Percentiles rank a stretch among this genome's conserved stretches.
These are phyloP conservation scores for Malthinus flaveolus DNA, from an alignment of 2,888 invertebrate genomes.

Conservation along the genomic window DNA sequence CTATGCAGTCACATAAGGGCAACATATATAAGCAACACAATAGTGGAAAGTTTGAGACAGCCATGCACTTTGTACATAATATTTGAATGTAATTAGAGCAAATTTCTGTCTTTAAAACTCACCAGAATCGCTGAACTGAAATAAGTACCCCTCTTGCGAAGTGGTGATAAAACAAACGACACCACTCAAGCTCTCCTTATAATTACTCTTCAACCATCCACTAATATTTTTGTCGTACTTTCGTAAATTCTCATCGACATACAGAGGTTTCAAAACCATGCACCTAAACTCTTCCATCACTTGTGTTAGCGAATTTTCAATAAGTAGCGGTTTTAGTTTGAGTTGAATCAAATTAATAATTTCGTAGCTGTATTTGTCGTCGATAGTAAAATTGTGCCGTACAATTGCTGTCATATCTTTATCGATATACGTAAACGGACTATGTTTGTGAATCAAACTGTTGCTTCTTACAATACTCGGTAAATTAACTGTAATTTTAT, in stretches of 20 bases:
- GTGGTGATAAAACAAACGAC: constrained; percentile 67
- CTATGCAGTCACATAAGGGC: too few relatives aligned
- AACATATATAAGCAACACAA: too few relatives aligned
- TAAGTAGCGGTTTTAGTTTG: constrained; percentile 53
- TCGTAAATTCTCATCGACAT: constrained; percentile 44
- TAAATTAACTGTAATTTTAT: constrained; percentile 51
- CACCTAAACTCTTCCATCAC: constrained; percentile 59
- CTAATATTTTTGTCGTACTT: constrained; percentile 30
- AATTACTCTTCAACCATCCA: constrained; percentile 58
- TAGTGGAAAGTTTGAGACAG: too few relatives aligned
- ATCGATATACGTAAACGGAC: constrained; percentile 53
- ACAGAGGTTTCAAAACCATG: constrained; percentile 57
- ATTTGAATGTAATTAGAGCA: too few relatives aligned
- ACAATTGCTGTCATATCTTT: constrained; percentile 55
- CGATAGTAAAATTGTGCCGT: constrained; percentile 43
- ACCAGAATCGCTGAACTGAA: constrained; percentile 64
- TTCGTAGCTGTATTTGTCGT: constrained; percentile 47
- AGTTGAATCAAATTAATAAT: constrained; percentile 56
- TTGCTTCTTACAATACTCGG: constrained; percentile 53
- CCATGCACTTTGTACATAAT: too few relatives aligned
- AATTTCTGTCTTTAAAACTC: too few relatives aligned
- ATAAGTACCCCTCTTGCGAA: constrained; percentile 72
- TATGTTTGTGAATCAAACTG: constrained; percentile 52
- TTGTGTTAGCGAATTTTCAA: constrained; percentile 51
- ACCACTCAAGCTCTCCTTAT: constrained; percentile 61